Conservation (phyloP, 2,888 invertebrate species). For the Euproctis similis region DNA sequence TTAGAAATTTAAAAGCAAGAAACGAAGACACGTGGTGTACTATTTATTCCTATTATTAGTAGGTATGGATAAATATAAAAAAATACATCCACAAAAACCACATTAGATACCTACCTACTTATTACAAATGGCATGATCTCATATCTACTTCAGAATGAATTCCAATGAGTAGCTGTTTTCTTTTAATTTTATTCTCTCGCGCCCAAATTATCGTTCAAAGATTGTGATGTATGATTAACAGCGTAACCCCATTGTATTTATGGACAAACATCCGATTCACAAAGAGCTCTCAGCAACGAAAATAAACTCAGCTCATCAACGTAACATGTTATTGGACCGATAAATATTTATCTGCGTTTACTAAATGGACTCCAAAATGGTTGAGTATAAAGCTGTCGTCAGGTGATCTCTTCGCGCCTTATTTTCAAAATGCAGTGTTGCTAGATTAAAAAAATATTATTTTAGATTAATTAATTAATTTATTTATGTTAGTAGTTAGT, state of each 20-base stretch:
- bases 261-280: slow-evolving; percentile 19
- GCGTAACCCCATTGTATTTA: slow-evolving; percentile 12
- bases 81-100: too few species aligned
- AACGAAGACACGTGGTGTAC: too few species aligned
- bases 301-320: slow-evolving; percentile 50
- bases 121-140: slow-evolving; percentile 1
- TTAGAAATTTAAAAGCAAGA: too few species aligned
- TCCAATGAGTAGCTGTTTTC: too few species aligned
- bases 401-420: slow-evolving; percentile 56
- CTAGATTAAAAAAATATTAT: slow-evolving; percentile 9
- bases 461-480: too few species aligned
- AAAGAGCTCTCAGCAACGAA: slow-evolving; percentile 33
- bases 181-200: slow-evolving; percentile 4
- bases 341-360: slow-evolving; percentile 72
- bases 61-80: too few species aligned
- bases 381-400: slow-evolving; percentile 60
- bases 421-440: slow-evolving; percentile 25
- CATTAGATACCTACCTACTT: too few species aligned
- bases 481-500: too few species aligned
- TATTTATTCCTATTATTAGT: too few species aligned
- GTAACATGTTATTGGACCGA: slow-evolving; percentile 44
- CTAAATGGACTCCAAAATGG: slow-evolving; percentile 67
- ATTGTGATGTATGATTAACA: slow-evolving; percentile 12
- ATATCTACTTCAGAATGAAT: not conserved
- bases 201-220: slow-evolving; percentile 8